A percentile compares a stretch with the other conserved stretches of the same genome.
phyloP scores from a whole-genome alignment of 2,888 invertebrate genomes.

The Boloria selene region DNA sequence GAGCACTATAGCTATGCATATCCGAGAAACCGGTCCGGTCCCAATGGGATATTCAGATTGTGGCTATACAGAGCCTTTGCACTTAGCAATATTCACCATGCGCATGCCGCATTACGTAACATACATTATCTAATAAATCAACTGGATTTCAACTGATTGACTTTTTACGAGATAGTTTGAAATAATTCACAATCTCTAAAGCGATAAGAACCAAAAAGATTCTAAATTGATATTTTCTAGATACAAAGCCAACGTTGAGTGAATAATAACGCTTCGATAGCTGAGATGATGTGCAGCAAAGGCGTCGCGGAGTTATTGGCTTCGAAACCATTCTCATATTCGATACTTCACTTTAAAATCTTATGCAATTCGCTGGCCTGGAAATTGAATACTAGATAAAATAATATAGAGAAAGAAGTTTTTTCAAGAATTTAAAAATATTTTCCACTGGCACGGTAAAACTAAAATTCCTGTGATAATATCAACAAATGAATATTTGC shows the following conservation, averaged over 20 bases:
- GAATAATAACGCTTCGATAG: slow-evolving; percentile 68
- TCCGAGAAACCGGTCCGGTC: slow-evolving; percentile 59
- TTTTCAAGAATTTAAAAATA: background rate
- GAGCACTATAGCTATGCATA: slow-evolving; percentile 66
- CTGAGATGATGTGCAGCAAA: slow-evolving; percentile 67
- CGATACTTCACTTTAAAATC: slow-evolving; percentile 15
- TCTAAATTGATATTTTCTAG: slow-evolving; percentile 73
- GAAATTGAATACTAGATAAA: slow-evolving; percentile 11
- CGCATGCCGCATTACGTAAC: slow-evolving; percentile 16
- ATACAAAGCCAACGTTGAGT: slow-evolving; percentile 72
- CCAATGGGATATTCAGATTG: slow-evolving; percentile 70
- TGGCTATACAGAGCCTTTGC: slow-evolving; percentile 47
- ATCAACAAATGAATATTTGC: background rate
- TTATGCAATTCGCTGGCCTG: slow-evolving; percentile 8
- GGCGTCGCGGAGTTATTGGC: slow-evolving; percentile 66
- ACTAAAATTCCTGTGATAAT: too few species aligned
- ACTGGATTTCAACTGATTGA: background rate
- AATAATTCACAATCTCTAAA: slow-evolving; percentile 28
- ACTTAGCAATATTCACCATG: slow-evolving; percentile 27
- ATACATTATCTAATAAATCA: slow-evolving; percentile 5
- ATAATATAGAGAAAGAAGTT: background rate
- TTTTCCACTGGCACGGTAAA: too few species aligned
- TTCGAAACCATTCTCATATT: slow-evolving; percentile 48
- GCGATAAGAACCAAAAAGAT: slow-evolving; percentile 46
- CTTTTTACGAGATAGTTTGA: background rate